Conservation (phyloP, 2,113 vertebrate species). For the Syngnathus floridae region DNA sequence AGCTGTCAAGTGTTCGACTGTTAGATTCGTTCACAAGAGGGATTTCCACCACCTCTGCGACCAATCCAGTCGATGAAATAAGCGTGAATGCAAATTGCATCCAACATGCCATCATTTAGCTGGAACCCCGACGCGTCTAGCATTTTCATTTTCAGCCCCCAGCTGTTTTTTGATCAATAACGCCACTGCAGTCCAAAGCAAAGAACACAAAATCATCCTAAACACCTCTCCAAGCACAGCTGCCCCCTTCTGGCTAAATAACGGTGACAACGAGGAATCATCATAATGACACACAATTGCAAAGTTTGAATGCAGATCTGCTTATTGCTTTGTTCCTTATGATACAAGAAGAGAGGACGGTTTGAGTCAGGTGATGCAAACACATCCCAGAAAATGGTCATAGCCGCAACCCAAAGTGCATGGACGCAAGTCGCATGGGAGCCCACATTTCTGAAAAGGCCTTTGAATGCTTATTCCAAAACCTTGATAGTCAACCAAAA, state of each 20-base stretch:
- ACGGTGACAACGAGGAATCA: background rate
- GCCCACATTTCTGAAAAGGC: background rate
- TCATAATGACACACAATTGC: no score
- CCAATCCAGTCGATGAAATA: background rate
- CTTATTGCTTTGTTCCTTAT: background rate
- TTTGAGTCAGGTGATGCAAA: background rate
- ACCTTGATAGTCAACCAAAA: no score
- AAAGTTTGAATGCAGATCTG: background rate
- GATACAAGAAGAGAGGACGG: background rate
- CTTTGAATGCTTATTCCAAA: no score
- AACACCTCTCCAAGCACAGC: background rate
- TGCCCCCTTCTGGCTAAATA: background rate
- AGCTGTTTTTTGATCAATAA: background rate
- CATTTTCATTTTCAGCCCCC: background rate
- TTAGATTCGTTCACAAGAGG: background rate
- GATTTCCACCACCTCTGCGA: no score
- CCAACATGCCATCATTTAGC: no score
- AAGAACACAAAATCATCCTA: background rate
- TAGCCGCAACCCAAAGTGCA: background rate
- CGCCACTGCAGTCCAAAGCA: background rate
- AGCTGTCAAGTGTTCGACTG: background rate
- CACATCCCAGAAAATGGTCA: background rate
- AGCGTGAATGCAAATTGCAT: background rate
- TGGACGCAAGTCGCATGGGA: background rate
- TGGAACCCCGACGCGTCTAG: background rate